Base-by-base conservation (phyloP, 2,113 vertebrate genomes). In the Notarius lentiginosus region DNA sequence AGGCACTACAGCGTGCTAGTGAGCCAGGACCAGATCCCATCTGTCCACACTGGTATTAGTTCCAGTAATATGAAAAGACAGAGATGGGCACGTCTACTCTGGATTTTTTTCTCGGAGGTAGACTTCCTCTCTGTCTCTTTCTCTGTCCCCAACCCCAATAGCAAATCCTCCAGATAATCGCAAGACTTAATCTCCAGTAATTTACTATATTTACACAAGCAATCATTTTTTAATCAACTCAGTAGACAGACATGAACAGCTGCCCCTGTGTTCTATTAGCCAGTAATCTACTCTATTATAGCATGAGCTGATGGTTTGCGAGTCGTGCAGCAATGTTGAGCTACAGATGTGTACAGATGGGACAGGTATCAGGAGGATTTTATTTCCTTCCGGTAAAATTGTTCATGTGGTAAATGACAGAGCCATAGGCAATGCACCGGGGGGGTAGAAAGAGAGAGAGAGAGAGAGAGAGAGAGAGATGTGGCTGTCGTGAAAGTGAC, bases 161-260 rank as follows among this genome's bases (percentile, higher is more conserved):
- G 83, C 70, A 84, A 63, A 79, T 56, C 55, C 34, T 49, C 22
- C 72, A 84, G 20, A 76, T 27, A n/a, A 49, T 14, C 34, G 56
- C 72, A 76, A 51, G 9, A 30, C 70, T 34, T 66, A 41, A 73
- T 86, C 63, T 53, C 65, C 65, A 63, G 27, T 65, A 17, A 72
- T 79, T 79, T 34, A 81, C 34, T 49, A 81, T 70, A 55, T 61
- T 80, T 80, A 83, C 49, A 83, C 73, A 89, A 87, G 20, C 49
- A 87, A 87, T 87, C 30, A 72, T 65, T 53, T 56, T 88, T 89
- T 83, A 82, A 79, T 83, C 63, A 83, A 66, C 53, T 61, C 10
- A 49, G 77, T 15, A 79, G 56, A 34, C 58, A 15, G 47, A 68
- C 61, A 41, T 9, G 53, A 73, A 84, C 83, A 75, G 55, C 5